phyloP scores from a whole-genome alignment of 2,888 invertebrate genomes.

The Norana najaformis region DNA sequence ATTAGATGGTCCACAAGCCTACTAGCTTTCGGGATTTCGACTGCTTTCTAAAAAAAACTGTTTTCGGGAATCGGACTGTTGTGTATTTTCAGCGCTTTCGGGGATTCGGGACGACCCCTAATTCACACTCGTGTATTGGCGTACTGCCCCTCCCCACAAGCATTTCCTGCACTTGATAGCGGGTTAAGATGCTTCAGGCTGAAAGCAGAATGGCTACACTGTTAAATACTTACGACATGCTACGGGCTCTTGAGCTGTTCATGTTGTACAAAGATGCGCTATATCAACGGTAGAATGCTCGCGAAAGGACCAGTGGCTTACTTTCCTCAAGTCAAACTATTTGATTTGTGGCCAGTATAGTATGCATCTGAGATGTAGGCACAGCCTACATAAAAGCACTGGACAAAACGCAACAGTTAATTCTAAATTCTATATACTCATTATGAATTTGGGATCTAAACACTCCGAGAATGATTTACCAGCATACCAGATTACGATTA shows the following conservation, averaged over 20 bases:
- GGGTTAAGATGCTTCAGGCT: background rate
- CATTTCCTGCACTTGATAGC: no score
- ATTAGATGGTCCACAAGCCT: no score
- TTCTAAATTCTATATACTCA: background rate
- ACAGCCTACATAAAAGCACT: background rate
- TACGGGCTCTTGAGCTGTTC: conserved; percentile 19
- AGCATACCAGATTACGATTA: background rate
- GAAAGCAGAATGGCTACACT: background rate
- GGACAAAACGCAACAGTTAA: background rate
- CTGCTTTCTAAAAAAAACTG: no score
- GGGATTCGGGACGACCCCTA: no score
- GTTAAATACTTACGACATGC: conserved; percentile 19
- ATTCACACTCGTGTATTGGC: no score
- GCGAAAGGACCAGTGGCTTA: background rate
- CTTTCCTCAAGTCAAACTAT: background rate
- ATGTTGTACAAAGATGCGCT: background rate
- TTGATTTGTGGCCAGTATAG: background rate
- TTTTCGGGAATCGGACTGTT: no score
- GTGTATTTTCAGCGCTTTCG: no score
- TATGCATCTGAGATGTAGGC: background rate
- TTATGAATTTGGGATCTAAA: background rate
- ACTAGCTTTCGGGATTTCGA: no score
- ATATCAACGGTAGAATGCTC: background rate
- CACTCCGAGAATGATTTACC: background rate
- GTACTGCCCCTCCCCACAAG: no score